A percentile compares a stretch with the other conserved stretches of the same genome.
Evolutionary conservation across 2,888 invertebrate genomes (phyloP).

Genomic region (Heliconius sara): DNA sequence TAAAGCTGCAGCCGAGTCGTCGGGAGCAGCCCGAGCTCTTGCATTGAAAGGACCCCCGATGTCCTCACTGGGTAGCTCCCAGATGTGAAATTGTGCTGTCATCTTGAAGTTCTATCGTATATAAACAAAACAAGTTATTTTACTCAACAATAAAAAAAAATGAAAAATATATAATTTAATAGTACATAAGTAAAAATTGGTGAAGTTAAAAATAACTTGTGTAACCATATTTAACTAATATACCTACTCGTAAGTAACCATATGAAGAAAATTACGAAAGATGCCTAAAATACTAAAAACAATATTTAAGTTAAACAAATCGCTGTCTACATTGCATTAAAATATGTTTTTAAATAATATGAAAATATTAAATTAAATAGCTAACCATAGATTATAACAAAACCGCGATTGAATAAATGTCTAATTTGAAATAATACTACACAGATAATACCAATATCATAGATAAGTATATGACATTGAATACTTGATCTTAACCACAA

Average conservation of each 20-base stretch:
- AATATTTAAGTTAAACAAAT: not conserved
- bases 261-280: not conserved
- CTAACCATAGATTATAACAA: not conserved
- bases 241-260: not conserved
- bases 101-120: slow-evolving; percentile 83
- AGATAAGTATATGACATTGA: slow-evolving; percentile 1
- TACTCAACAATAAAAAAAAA: no score
- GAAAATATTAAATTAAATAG: not conserved
- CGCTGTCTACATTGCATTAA: not conserved
- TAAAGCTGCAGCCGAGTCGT: slow-evolving; percentile 77
- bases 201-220: not conserved
- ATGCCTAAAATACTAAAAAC: not conserved
- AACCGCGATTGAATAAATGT: slow-evolving; percentile 1
- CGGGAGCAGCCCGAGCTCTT: slow-evolving; percentile 70
- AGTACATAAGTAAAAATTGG: no score
- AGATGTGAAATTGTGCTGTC: slow-evolving; percentile 80
- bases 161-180: no score
- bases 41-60: slow-evolving; percentile 87
- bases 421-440: not conserved
- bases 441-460: not conserved
- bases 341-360: not conserved
- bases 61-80: slow-evolving; percentile 82
- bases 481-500: slow-evolving; percentile 51
- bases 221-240: not conserved
- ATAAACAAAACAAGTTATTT: no score